Base-by-base conservation (phyloP, 2,113 vertebrate genomes). In the Hippocampus comes region DNA sequence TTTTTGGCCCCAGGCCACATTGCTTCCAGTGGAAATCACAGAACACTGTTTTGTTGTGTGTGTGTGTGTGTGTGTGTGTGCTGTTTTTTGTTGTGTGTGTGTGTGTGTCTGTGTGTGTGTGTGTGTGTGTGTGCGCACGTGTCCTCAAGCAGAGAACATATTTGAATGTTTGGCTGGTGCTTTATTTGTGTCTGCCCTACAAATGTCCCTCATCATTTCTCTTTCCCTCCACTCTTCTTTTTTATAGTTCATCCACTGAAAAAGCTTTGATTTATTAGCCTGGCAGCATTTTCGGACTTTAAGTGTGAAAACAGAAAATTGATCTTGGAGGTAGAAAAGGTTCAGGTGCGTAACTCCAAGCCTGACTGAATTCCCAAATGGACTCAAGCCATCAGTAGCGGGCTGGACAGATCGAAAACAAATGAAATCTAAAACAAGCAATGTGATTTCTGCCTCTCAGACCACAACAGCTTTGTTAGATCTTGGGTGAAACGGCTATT, bases 331-430 rank as follows among this genome's bases (percentile, higher is more conserved):
- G 38, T 72, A 76, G 74, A 67, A 76, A 75, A 80, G 75, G 69
- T 82, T 78, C 87, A 89, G 86, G 88, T 89, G 83, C 73, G 79
- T 75, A 80, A 87, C 75, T 82, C 70, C 70, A 71, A 85, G 86
- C 78, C 78, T 78, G 82, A 82, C 76, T 79, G 76, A 83, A 83
- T 83, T 84, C 86, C 80, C 82, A 83, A 78, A 87, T 79, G 83
- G 83, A 86, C 82, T 76, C 81, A 76, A 84, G 84, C 82, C 81
- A 82, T 87, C 84, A 84, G 71, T 15, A n/a, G 67, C 15, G 46
- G 65, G 70, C 76, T 82, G 83, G 76, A 83, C 79, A 68, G 73
- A 85, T 80, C 56, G 27, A 15, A 59, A 27, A 27, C 56, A 59
- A 59, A 59, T 59, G 11, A 78, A 83, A 86, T 85, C 78, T 76